These are phyloP conservation scores for Enteromius trimaculatus DNA, from an alignment of 2,797 vertebrate genomes.

Conservation along the genomic window DNA sequence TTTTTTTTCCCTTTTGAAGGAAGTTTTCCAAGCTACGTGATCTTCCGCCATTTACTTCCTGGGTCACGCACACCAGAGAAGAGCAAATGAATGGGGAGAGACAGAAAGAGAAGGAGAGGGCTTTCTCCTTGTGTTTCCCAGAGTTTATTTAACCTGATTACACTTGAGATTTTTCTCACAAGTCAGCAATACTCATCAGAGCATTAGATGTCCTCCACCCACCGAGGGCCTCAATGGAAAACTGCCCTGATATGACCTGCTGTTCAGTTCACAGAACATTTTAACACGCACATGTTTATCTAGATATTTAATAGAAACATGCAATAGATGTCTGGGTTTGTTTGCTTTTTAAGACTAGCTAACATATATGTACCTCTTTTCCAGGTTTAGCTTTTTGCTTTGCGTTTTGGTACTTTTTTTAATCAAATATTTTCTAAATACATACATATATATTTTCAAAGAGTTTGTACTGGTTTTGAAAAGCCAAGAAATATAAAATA, in stretches of 20 bases:
- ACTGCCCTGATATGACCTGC: conserved; percentile 49
- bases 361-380: neutral
- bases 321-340: neutral
- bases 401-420: neutral
- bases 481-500: neutral
- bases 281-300: conserved; percentile 25
- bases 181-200: conserved; percentile 58
- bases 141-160: conserved; percentile 74
- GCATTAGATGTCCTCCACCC: conserved; percentile 63
- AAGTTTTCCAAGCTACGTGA: conserved; percentile 56
- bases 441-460: neutral
- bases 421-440: neutral
- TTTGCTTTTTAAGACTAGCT: neutral
- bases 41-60: conserved; percentile 50
- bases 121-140: conserved; percentile 26
- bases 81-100: neutral
- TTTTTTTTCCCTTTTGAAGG: conserved; percentile 34
- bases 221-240: conserved; percentile 62
- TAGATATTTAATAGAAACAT: conserved; percentile 19
- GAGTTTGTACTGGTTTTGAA: neutral
- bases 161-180: conserved; percentile 70
- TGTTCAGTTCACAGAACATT: conserved; percentile 47
- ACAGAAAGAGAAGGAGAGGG: neutral
- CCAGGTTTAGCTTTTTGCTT: neutral
- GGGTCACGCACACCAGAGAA: conserved; percentile 49